Conservation (phyloP, 1,140 invertebrate genomes). For the Cherax destructor region DNA sequence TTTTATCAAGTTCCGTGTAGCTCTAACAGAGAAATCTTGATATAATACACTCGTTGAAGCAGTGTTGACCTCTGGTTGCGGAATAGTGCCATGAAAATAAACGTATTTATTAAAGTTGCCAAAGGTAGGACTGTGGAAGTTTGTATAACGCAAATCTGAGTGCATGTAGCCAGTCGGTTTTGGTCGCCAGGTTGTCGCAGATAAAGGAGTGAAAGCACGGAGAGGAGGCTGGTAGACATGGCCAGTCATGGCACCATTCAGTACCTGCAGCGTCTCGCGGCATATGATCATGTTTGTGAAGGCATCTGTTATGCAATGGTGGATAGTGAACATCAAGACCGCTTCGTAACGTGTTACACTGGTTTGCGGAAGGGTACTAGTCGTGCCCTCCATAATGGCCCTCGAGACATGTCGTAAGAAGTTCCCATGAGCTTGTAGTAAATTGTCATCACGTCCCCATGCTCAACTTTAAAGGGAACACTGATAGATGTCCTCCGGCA, state of each 20-base stretch:
- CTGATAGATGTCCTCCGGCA: conserved; percentile 2
- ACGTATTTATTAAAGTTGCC: conserved; percentile 4
- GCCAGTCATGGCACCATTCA: conserved; percentile 29
- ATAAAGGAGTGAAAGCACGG: neutral
- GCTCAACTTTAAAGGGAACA: conserved; percentile 28
- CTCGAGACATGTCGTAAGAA: conserved; percentile 27
- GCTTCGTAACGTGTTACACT: neutral
- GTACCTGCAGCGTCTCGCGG: conserved; percentile 25
- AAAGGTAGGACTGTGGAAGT: neutral
- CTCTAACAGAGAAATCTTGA: conserved; percentile 13
- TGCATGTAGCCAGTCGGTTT: conserved; percentile 1
- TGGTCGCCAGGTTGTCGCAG: neutral
- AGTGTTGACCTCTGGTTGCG: neutral
- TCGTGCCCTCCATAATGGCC: conserved; percentile 45
- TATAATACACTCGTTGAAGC: conserved; percentile 14
- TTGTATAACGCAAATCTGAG: conserved; percentile 14
- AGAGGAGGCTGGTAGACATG: neutral
- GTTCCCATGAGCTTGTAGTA: conserved; percentile 15
- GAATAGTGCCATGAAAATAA: conserved; percentile 37
- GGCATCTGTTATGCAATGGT: conserved; percentile 47
- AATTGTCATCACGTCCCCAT: neutral
- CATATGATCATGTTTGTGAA: conserved; percentile 39
- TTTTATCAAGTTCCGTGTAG: neutral
- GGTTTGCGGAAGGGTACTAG: conserved; percentile 1
- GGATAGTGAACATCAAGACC: conserved; percentile 34